A percentile compares a stretch with the other conserved stretches of the same genome.
These are phyloP conservation scores for Eulemur rubriventer DNA, from an alignment of 2,797 vertebrate genomes.

Conservation along the genomic window DNA sequence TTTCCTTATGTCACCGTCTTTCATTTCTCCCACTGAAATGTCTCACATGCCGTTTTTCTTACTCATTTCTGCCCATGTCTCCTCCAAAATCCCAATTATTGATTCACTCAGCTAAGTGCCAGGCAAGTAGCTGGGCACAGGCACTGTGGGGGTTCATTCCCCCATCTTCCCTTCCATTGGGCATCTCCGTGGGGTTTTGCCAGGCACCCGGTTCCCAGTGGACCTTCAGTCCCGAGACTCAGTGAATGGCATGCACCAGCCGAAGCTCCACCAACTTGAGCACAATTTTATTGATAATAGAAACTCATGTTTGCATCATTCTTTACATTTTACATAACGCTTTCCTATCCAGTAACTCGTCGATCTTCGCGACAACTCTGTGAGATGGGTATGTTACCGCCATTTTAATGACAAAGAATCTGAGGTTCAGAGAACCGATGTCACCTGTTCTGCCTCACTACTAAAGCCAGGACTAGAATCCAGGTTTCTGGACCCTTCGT, in stretches of 20 bases:
- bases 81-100: neutral
- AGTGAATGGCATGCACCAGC: neutral
- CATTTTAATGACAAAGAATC: neutral
- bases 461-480: neutral
- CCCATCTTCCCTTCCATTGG: neutral
- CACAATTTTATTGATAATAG: neutral
- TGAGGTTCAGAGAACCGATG: neutral
- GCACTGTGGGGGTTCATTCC: accelerated
- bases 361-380: neutral
- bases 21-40: neutral
- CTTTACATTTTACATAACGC: neutral
- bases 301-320: neutral
- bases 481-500: neutral
- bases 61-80: conserved; percentile 3
- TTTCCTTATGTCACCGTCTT: neutral
- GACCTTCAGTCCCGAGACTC: neutral
- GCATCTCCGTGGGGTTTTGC: neutral
- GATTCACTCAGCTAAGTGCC: neutral
- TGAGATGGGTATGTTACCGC: neutral
- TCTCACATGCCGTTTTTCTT: neutral
- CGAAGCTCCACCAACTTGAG: neutral
- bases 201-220: neutral
- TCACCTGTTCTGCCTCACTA: neutral
- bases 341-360: neutral
- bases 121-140: neutral